Percentiles rank a stretch among this genome's conserved stretches.
phyloP scores from a whole-genome alignment of 2,113 vertebrate genomes.

The Benitochromis conjunctus region DNA sequence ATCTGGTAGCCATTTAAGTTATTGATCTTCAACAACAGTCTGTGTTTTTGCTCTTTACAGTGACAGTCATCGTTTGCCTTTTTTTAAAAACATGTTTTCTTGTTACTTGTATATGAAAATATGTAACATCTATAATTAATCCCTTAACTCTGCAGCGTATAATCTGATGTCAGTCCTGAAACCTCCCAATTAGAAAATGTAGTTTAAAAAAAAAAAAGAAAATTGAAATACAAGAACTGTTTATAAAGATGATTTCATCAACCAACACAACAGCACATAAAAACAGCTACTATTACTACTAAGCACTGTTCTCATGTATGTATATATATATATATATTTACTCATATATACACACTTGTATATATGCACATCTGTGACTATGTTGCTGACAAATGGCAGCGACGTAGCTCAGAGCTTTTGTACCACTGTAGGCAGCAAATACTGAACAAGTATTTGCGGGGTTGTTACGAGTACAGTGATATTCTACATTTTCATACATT shows the following conservation, averaged over 20 bases:
- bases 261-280: neutral
- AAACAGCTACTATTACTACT: neutral
- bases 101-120: neutral
- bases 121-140: neutral
- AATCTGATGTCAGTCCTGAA: neutral
- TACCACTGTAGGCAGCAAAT: neutral
- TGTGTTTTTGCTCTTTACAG: fast-evolving
- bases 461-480: neutral
- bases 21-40: neutral
- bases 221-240: neutral
- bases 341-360: neutral
- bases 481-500: neutral
- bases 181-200: neutral
- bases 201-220: neutral
- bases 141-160: neutral
- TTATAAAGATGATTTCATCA: neutral
- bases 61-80: neutral
- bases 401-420: fast-evolving
- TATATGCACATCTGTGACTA: neutral
- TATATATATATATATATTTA: too few relatives aligned
- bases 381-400: neutral
- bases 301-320: fast-evolving
- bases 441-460: neutral
- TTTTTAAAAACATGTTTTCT: neutral
- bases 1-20: neutral